phyloP scores from a whole-genome alignment of 2,113 vertebrate species.

The Chaenogobius annularis region DNA sequence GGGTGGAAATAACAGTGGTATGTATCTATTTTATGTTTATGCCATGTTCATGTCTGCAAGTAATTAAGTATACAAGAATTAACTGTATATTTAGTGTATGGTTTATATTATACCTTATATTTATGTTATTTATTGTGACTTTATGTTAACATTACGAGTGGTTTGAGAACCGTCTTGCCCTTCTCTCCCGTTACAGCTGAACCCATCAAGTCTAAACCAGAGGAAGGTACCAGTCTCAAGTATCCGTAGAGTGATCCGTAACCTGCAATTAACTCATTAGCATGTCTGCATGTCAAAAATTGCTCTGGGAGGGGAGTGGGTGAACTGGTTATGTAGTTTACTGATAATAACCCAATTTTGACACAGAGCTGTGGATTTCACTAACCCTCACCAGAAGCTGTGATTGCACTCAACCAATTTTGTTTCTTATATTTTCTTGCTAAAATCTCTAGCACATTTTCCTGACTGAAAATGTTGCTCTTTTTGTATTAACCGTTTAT shows the following conservation, averaged over 20 bases:
- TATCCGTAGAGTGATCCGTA: slow-evolving; percentile 34
- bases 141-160: not conserved
- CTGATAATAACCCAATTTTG: slow-evolving; percentile 3
- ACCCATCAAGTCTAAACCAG: slow-evolving; percentile 76
- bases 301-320: slow-evolving; percentile 34
- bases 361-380: slow-evolving; percentile 1
- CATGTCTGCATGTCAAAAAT: slow-evolving; percentile 75
- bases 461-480: slow-evolving; percentile 7
- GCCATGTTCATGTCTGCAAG: not conserved
- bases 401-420: slow-evolving; percentile 41
- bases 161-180: slow-evolving; percentile 67
- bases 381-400: slow-evolving; percentile 3
- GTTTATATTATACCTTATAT: not conserved
- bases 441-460: not conserved
- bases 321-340: slow-evolving; percentile 17
- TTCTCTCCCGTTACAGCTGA: slow-evolving; percentile 81
- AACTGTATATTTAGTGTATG: not conserved
- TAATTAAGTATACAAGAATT: not conserved
- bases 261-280: slow-evolving; percentile 71
- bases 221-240: slow-evolving; percentile 80
- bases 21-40: slow-evolving; percentile 22
- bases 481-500: not conserved
- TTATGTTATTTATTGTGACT: not conserved
- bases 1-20: slow-evolving; percentile 60
- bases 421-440: slow-evolving; percentile 23